Evolutionary conservation across 2,113 vertebrate genomes (phyloP), one percentile per base, ranked within the genome.

Genomic region (Halichoerus grypus): DNA sequence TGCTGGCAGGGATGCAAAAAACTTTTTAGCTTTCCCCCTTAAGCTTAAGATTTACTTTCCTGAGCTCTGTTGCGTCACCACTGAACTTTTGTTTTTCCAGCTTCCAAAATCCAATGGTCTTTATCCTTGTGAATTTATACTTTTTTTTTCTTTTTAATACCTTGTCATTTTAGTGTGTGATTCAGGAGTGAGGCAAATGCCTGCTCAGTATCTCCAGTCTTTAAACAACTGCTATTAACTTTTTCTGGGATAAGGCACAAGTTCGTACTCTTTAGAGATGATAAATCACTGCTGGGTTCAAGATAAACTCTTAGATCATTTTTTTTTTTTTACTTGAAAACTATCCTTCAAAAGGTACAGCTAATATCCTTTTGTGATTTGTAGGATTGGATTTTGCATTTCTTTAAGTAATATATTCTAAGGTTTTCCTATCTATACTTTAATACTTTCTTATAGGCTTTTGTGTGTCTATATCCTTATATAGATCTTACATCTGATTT

Each of bases 41-140:
- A 33, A 93, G 49, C 26, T 67, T 88, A 83, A 39, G 69, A 84
- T 84, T 83, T 31, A 77, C 57, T 84, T 89, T 84, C 5, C 6
- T 53, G 39, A 51, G 11, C 21, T 57, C 6, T 71, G 0, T 19
- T 79, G 10, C 14, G 6, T 55, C 36, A 76, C 57, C 55, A 36
- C 4, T 49, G 24, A 59, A 16, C 49, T 71, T 71, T 71, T 61
- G 71, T 33, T 42, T 88, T 80, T 71, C 24, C 16, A 86, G n/a
- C 71, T 86, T 77, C 33, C 46, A 77, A 65, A 86, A 65, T 65
- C 24, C 71, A 79, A 1, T 92, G 81, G 28, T 93, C 21, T 88
- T 92, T 36, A 46, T 88, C n/a, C 74, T 88, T 88, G 46, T 76
- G 84, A 88, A 9, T 76, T 82, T 96, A 80, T 80, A 53, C 7